Evolutionary conservation across 2,888 invertebrate species (phyloP).

Genomic region (Epistrophe grossulariae): DNA sequence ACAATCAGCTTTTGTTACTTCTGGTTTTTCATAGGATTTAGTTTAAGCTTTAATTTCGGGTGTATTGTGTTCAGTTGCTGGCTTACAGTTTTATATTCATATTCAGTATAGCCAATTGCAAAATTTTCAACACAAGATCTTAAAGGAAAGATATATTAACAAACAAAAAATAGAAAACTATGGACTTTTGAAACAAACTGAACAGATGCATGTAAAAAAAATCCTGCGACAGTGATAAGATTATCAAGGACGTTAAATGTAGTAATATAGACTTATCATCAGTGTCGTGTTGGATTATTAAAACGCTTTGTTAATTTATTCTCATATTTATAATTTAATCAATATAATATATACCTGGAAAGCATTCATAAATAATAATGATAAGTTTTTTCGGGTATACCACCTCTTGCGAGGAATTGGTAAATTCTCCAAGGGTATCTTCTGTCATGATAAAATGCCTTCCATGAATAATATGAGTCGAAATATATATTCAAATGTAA

Average conservation of each 20-base stretch:
- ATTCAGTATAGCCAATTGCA: conserved; percentile 85
- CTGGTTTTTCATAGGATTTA: conserved; percentile 79
- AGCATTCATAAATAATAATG: no score
- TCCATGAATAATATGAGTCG: no score
- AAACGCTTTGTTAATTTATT: no score
- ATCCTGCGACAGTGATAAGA: conserved; percentile 93
- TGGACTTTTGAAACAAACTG: conserved; percentile 90
- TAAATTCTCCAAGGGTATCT: no score
- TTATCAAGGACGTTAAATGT: conserved; percentile 90
- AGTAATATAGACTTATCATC: conserved; percentile 91
- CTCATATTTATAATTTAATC: no score
- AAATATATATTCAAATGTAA: no score
- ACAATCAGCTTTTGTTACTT: conserved; percentile 80
- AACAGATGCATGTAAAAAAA: conserved; percentile 96
- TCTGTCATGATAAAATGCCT: no score
- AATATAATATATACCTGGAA: no score
- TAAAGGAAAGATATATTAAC: conserved; percentile 43
- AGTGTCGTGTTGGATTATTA: conserved; percentile 90
- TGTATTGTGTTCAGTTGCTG: no score
- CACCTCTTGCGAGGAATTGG: no score
- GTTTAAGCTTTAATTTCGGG: conserved; percentile 80
- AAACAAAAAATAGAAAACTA: not conserved
- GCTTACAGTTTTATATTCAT: conserved; percentile 85
- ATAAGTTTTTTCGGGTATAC: no score
- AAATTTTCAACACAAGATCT: conserved; percentile 88